Conservation (phyloP, 2,113 vertebrate genomes). For the Arvicanthis niloticus region DNA sequence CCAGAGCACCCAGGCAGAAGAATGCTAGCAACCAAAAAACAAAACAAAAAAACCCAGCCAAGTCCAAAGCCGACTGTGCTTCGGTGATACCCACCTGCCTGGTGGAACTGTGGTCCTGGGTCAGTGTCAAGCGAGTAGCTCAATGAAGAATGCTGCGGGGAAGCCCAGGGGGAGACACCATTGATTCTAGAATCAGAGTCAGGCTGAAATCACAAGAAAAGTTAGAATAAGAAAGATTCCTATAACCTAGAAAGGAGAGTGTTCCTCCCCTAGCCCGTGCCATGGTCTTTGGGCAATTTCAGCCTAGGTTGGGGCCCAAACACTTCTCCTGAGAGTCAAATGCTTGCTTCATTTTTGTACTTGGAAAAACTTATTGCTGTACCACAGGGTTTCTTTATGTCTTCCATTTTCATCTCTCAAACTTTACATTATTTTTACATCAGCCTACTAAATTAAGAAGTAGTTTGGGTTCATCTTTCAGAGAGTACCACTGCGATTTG, state of each 20-base stretch:
- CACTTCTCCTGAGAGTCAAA: too few relatives aligned
- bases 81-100: slow-evolving; percentile 89
- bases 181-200: slow-evolving; percentile 93
- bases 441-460: neutral
- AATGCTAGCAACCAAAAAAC: neutral
- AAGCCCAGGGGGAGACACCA: slow-evolving; percentile 90
- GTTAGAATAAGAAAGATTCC: neutral
- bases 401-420: neutral
- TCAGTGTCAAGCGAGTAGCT: slow-evolving; percentile 87
- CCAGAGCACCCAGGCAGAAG: neutral
- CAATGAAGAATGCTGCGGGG: slow-evolving; percentile 85
- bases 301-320: neutral
- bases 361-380: neutral
- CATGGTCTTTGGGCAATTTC: neutral
- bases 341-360: neutral
- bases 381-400: neutral
- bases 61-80: too few relatives aligned
- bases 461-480: neutral
- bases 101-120: slow-evolving; percentile 87
- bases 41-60: neutral
- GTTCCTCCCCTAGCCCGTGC: neutral
- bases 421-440: neutral
- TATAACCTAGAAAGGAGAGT: neutral
- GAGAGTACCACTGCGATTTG: neutral
- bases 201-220: slow-evolving; percentile 87